Conservation (phyloP, 2,888 invertebrate genomes). For the Pseudococcus jackbeardsleyi region DNA sequence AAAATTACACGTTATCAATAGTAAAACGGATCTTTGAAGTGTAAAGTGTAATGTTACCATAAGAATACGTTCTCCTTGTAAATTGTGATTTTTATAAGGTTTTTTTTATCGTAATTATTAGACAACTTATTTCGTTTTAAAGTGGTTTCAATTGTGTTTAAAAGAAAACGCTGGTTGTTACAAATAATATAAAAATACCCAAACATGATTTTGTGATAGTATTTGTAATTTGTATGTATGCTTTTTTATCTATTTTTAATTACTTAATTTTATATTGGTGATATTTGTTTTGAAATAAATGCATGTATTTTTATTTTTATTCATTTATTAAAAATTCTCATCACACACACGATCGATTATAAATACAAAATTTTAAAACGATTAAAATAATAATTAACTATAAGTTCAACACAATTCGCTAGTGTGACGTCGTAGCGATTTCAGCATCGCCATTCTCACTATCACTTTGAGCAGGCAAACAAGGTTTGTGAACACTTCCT, state of each 20-base stretch:
- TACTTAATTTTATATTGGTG: conserved; percentile 12
- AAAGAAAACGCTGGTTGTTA: conserved; percentile 45
- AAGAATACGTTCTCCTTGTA: conserved; percentile 20
- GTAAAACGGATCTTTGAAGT: conserved; percentile 67
- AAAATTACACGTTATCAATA: conserved; percentile 76
- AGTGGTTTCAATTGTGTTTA: background rate
- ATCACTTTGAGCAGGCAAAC: background rate
- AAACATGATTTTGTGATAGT: conserved; percentile 44
- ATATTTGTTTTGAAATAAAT: conserved; percentile 25
- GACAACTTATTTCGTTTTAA: background rate
- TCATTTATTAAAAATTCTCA: background rate
- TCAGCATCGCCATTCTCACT: background rate
- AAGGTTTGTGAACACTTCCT: background rate
- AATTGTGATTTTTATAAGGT: conserved; percentile 42
- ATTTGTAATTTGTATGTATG: background rate
- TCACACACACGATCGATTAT: background rate
- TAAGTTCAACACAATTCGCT: background rate
- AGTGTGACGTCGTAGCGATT: background rate
- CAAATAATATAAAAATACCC: background rate
- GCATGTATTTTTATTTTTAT: background rate
- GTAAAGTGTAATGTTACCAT: conserved; percentile 44
- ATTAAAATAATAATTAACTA: background rate
- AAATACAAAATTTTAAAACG: background rate
- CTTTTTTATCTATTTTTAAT: conserved; percentile 34
- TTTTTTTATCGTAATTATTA: conserved; percentile 16